Evolutionary conservation across 2,888 invertebrate genomes (phyloP).

Genomic region (Exephanes ischioxanthus): DNA sequence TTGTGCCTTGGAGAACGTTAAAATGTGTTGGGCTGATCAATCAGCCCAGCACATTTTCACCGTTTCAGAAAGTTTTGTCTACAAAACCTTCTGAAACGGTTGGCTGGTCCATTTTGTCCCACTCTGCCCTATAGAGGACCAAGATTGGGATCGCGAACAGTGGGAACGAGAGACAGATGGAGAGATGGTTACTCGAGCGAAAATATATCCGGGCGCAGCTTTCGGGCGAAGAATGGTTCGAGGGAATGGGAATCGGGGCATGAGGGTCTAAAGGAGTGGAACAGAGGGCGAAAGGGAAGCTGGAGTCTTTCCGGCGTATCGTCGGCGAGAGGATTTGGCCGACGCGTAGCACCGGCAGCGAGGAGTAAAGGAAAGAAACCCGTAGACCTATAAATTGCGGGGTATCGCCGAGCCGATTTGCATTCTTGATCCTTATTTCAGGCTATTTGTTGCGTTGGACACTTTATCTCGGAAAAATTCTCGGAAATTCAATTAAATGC

Average conservation of each 20-base stretch:
- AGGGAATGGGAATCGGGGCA: not conserved
- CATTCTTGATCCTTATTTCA: slow-evolving; percentile 78
- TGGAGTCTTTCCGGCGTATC: slow-evolving; percentile 56
- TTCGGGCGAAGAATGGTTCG: slow-evolving; percentile 35
- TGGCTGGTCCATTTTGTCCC: no score
- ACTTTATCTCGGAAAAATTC: slow-evolving; percentile 3
- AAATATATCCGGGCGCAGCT: slow-evolving; percentile 52
- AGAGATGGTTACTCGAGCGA: slow-evolving; percentile 49
- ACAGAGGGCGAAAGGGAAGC: slow-evolving; percentile 22
- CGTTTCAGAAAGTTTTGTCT: no score
- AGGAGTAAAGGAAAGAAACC: slow-evolving; percentile 8
- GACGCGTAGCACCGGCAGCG: slow-evolving; percentile 10
- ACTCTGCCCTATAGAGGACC: slow-evolving; percentile 18
- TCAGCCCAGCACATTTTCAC: no score
- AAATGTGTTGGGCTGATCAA: no score
- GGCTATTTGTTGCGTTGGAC: slow-evolving; percentile 74
- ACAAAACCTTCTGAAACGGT: no score
- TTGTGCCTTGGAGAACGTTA: no score
- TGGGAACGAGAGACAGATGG: slow-evolving; percentile 46
- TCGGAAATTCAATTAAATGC: not conserved
- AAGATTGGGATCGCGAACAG: slow-evolving; percentile 52
- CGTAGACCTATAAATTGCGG: slow-evolving; percentile 72
- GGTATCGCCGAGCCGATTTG: slow-evolving; percentile 72
- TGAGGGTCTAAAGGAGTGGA: slow-evolving; percentile 23
- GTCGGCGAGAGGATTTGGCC: slow-evolving; percentile 54